Percentiles rank a stretch among this genome's conserved stretches.
Evolutionary conservation across 2,888 invertebrate genomes (phyloP).

Genomic region (Molanna angustata): DNA sequence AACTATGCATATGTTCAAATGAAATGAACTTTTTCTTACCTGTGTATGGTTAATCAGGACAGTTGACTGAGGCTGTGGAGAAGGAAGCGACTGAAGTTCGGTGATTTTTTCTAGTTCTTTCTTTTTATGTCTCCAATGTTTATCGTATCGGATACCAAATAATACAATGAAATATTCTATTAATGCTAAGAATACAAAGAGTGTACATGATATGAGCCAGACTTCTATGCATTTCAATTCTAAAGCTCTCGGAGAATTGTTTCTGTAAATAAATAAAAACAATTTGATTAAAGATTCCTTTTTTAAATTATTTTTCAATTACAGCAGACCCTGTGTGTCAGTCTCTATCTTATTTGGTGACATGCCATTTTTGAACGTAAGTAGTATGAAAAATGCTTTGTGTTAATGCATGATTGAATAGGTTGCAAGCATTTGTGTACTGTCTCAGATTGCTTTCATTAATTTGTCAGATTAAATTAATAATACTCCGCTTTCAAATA

Average conservation of each 20-base stretch:
- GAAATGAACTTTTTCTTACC: constrained; percentile 36
- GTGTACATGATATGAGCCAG: constrained; percentile 64
- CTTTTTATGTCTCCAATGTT: constrained; percentile 54
- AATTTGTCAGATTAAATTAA: too few species aligned
- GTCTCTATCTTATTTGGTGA: too few species aligned
- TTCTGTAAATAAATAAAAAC: constrained; percentile 44
- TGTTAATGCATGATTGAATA: too few species aligned
- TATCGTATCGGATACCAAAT: constrained; percentile 64
- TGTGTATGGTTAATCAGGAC: constrained; percentile 47
- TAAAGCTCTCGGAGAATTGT: constrained; percentile 62
- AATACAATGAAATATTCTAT: constrained; percentile 64
- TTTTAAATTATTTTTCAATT: too few species aligned
- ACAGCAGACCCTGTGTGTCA: too few species aligned
- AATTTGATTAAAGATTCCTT: too few species aligned
- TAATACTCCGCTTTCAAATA: too few species aligned
- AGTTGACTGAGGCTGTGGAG: constrained; percentile 42
- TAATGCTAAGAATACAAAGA: constrained; percentile 62
- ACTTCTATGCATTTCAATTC: constrained; percentile 65
- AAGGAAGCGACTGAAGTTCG: constrained; percentile 48
- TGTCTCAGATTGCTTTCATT: too few species aligned
- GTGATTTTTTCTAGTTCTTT: constrained; percentile 40
- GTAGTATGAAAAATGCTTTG: too few species aligned
- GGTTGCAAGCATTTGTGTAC: too few species aligned
- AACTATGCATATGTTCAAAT: too few species aligned
- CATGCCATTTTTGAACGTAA: too few species aligned